Percentiles rank a stretch among this genome's conserved stretches.
These are phyloP conservation scores for Nomada fucata DNA, from an alignment of 2,888 invertebrate genomes.

Conservation along the genomic window DNA sequence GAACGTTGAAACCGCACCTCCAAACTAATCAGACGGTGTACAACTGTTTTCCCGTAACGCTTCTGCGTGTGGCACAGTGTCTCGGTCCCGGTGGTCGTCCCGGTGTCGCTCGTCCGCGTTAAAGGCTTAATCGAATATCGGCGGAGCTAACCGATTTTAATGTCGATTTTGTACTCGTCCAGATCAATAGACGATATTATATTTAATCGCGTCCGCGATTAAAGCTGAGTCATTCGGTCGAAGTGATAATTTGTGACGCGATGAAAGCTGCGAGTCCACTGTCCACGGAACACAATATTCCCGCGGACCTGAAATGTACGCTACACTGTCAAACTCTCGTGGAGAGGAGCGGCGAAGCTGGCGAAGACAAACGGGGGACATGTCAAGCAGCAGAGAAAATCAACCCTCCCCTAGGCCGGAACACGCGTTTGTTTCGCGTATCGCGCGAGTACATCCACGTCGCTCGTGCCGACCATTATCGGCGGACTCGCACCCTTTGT, in stretches of 20 bases:
- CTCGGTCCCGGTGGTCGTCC: too few species aligned
- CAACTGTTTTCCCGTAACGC: slow-evolving; percentile 49
- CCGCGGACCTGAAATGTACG: neutral
- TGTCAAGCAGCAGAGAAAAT: slow-evolving; percentile 6
- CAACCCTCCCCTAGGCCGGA: neutral
- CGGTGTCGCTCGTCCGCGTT: too few species aligned
- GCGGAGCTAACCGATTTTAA: neutral
- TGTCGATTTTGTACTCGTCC: neutral
- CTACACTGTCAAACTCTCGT: neutral
- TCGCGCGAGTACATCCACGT: slow-evolving; percentile 12
- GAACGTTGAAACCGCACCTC: slow-evolving; percentile 62
- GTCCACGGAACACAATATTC: neutral
- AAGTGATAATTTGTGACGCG: too few species aligned
- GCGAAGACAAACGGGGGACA: slow-evolving; percentile 21
- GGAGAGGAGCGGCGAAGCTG: neutral
- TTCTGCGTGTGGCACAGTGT: slow-evolving; percentile 3
- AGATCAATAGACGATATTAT: too few species aligned
- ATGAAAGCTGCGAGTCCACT: neutral
- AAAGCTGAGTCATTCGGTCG: too few species aligned
- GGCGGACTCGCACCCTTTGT: slow-evolving; percentile 33
- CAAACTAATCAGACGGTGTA: slow-evolving; percentile 60
- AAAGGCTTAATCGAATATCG: too few species aligned
- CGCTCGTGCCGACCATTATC: slow-evolving; percentile 33
- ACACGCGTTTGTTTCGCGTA: slow-evolving; percentile 21
- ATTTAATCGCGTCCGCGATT: too few species aligned